Evolutionary conservation across 2,797 vertebrate genomes (phyloP), one percentile per base, ranked within the genome.

Genomic region (Sebastes kiyomatsui): DNA sequence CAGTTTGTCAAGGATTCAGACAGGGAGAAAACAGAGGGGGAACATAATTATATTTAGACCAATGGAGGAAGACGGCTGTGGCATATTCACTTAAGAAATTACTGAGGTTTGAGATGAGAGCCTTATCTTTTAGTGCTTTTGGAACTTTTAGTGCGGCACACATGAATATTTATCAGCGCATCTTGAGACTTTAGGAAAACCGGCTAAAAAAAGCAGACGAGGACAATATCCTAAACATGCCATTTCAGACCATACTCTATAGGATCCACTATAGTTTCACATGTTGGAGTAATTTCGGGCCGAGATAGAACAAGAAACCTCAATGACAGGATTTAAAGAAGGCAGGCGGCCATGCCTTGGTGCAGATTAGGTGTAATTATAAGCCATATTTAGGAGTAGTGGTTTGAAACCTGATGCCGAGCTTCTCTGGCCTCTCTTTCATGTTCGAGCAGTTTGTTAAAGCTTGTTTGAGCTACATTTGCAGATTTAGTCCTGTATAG

Each of bases 241-340:
- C 46, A 54, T 72, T 82, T 75, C 32, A 77, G 58, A 67, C 12
- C 20, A 58, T 11, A 11, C 83, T 68, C 4, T n/a, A 49, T 49
- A 56, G 54, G 72, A 65, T 66, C 42, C 30, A 25, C 30, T 55
- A 12, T 9, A 20, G 32, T 38, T 77, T 64, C 59, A 69, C 76
- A 84, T 79, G 85, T 72, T 89, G 85, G 80, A 88, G 74, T 92
- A 74, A 94, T 94, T 93, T 93, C 72, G 87, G 90, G 73, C 66
- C 71, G 20, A 69, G 79, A 58, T 82, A 62, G 70, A 82, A 62
- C n/a, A 65, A 87, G 86, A 89, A 91, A 85, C 92, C 85, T 84
- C 80, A 94, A 93, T 94, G 85, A 92, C 80, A 92, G 90, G 89
- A 89, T 71, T 32, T 33, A 61, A 80, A 69, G 71, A 75, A 72